Base-by-base conservation (phyloP, 2,888 invertebrate species). In the Phasia obesa region DNA sequence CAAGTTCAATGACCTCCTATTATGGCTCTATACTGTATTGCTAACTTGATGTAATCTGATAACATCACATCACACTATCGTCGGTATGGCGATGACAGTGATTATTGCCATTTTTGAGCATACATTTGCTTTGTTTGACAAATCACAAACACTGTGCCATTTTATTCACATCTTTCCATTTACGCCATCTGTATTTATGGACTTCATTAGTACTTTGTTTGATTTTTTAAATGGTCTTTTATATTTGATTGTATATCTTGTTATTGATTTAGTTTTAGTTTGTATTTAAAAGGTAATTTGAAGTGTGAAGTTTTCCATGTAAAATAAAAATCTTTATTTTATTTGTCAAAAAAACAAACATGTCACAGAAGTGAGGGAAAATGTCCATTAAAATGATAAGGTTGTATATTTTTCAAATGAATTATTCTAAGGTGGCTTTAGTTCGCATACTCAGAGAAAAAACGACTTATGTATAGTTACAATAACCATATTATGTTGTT, bases 201-300 rank as follows among this genome's bases (percentile, higher is more conserved):
- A 55, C 67, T 81, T 77, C 81, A 81, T 81, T 81, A 81, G 67
- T 71, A 71, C 21, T 65, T 59, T 78, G 64, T 79, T 67, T 73
- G 59, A 51, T 71, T 59, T 78, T 67, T 59, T 60, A 67, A 74
- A 57, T 38, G 38, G 27, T 71, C 6, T 76, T 42, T 60, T 31
- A 23, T 21, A 51, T 60, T 44, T 44, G 25, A 44, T 38, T 64
- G 35, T 44, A 21, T 64, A 38, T 17, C 25, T 55, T 21, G 11
- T 11, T 19, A 31, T 21, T 15, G 11, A 7, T 23, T 47, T n/a
- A 15, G 2, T n/a, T 51, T 21, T 44, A 13, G 55, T 60, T 38
- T 67, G 59, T 11, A 51, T 67, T 42, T 42, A 44, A 17, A 53
- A 31, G 73, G 53, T 42, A 44, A 53, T 53, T 11, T 53, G 5